Base-by-base conservation (phyloP, 2,797 vertebrate species). In the Myotis findleyi region DNA sequence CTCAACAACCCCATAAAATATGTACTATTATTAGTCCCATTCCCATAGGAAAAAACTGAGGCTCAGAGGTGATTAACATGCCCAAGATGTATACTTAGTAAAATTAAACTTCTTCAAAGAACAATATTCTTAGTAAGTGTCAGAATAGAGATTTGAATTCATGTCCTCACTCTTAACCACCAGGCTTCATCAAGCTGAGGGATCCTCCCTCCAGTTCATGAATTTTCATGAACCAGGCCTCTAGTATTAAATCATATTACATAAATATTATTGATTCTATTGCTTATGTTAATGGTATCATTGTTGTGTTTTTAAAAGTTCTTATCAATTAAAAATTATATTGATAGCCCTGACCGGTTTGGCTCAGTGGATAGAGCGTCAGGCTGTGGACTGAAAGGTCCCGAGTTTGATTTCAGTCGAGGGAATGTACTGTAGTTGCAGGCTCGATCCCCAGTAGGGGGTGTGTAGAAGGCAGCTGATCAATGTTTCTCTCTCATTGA, bases 271-370 rank as follows among this genome's bases (percentile, higher is more conserved):
- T 4, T 83, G 51, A 66, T 85, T 72, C 77, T 41, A 18, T 79
- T 73, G 25, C 57, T 77, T 86, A 66, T 30, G 6, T 82, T 55
- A 53, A 80, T 72, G 47, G 53, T 68, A 9, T 23, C 71, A 14
- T 81, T n/a, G 59, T 41, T 83, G n/a, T 66, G 11, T 79, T 82
- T 93, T 89, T 49, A 25, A 44, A 90, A 86, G 33, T 72, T 25
- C 5, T 89, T 44, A 51, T 64, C 20, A 73, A 13, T 88, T 73
- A 44, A 44, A 44, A 44, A 44, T 44, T 9, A 44, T 44, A 44
- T 44, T 9, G 41, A 44, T 44, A 44, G 41, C 41, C 41, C 10
- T 10, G 41, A 44, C 41, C 9, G 41, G 41, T 44, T 44, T 44
- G 41, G 41, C 41, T 44, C 41, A 44, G 41, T 44, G 41, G 41